Evolutionary conservation across 2,888 invertebrate genomes (phyloP).

Genomic region (Lochmaea crataegi): DNA sequence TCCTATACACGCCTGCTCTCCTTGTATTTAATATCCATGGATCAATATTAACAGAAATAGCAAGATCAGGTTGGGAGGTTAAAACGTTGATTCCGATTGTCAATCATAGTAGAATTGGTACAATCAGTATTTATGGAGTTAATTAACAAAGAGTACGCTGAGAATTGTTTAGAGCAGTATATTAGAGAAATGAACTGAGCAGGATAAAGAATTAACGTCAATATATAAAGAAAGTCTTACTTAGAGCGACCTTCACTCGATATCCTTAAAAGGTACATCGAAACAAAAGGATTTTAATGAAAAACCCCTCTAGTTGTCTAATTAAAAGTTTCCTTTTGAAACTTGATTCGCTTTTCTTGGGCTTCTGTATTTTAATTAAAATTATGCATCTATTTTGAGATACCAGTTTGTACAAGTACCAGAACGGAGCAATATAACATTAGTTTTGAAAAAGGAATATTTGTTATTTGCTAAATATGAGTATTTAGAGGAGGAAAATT

Average conservation of each 20-base stretch:
- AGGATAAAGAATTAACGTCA: neutral
- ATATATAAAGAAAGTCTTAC: neutral
- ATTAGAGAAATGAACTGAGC: neutral
- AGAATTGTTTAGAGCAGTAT: no score
- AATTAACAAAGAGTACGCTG: no score
- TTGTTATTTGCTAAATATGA: no score
- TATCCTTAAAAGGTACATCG: constrained; percentile 18
- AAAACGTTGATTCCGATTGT: no score
- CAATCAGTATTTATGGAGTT: no score
- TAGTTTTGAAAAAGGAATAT: constrained; percentile 13
- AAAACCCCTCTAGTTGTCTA: constrained; percentile 44
- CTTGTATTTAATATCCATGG: no score
- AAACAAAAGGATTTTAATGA: constrained; percentile 39
- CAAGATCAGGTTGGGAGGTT: no score
- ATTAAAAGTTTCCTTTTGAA: constrained; percentile 46
- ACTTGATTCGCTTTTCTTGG: constrained; percentile 32
- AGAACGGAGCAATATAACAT: constrained; percentile 42
- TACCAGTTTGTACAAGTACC: constrained; percentile 40
- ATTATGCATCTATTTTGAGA: constrained; percentile 45
- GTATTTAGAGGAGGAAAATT: no score
- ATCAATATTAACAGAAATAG: no score
- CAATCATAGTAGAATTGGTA: no score
- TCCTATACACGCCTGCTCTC: no score
- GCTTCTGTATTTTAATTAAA: constrained; percentile 51
- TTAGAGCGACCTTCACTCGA: constrained; percentile 1